A percentile compares a stretch with the other conserved stretches of the same genome.
Evolutionary conservation across 2,113 vertebrate genomes (phyloP).

Genomic region (Monarcha castaneiventris): DNA sequence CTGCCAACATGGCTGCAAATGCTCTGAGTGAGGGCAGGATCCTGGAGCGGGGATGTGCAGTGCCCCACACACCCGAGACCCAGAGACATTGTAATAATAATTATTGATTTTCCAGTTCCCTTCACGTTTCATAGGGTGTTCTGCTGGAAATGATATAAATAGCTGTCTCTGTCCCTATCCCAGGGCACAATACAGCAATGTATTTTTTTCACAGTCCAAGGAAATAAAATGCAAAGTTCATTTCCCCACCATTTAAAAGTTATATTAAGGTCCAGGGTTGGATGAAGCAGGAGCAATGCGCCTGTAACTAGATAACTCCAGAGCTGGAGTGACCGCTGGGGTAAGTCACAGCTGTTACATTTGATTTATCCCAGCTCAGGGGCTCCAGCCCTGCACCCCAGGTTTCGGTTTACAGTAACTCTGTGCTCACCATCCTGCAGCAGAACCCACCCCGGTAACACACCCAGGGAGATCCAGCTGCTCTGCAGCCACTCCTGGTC

Average conservation of each 20-base stretch:
- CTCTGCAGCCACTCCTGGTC: neutral
- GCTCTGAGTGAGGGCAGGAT: rapidly evolving
- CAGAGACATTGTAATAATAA: neutral
- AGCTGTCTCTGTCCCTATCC: slow-evolving; percentile 12
- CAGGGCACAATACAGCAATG: neutral
- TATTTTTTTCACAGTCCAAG: neutral
- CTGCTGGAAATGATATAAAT: slow-evolving; percentile 38
- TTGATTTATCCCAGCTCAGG: slow-evolving; percentile 25
- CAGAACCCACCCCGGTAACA: neutral
- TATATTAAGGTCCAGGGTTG: slow-evolving; percentile 28
- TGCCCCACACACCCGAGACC: neutral
- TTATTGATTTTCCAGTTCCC: slow-evolving; percentile 51
- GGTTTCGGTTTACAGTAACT: neutral
- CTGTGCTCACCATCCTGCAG: neutral
- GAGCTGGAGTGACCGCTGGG: neutral
- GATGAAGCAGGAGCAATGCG: neutral
- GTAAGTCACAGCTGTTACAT: slow-evolving; percentile 33
- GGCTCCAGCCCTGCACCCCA: neutral
- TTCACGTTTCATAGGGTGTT: neutral
- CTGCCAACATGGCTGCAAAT: rapidly evolving
- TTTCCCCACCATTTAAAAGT: slow-evolving; percentile 27
- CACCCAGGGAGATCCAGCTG: neutral
- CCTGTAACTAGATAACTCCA: slow-evolving; percentile 55
- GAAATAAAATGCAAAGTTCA: slow-evolving; percentile 43
- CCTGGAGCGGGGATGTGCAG: neutral